Base-by-base conservation (phyloP, 2,113 vertebrate genomes). In the Phrynosoma blainvillii region DNA sequence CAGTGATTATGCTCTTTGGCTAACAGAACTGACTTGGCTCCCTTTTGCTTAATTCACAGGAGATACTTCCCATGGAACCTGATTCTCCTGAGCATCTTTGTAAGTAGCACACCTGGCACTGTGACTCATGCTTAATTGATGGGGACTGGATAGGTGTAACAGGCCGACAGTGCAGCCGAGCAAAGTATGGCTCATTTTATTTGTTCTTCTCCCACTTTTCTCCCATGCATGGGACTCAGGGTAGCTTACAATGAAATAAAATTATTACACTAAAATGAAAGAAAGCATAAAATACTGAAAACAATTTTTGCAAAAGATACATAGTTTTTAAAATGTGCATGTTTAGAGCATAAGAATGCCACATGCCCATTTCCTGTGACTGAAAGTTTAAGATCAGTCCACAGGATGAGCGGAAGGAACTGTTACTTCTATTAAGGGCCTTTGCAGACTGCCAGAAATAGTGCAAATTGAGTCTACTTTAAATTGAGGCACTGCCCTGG, bases 41-140 rank as follows among this genome's bases (percentile, higher is more conserved):
- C 23, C 47, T 16, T 10, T 75, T 88, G 6, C 79, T 94, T 95
- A 54, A n/a, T 88, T 95, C 95, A n/a, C 95, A 99, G 98, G 98
- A 98, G 98, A 89, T 95, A 96, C 87, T 99, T 98, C 92, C 98
- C 98, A 92, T 99, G 98, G 98, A 99, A 99, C 91, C 94, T 99
- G 93, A 99, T 99, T 93, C 96, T 99, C 84, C 96, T 99, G 87
- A 95, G 90, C 85, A 93, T 99, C 94, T 99, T 99, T 94, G 98
- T 99, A 95, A 98, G 98, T 98, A 88, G 88, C 36, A 59, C 74
- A 62, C 40, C 81, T 89, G 30, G 11, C 9, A 25, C 56, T 47
- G 23, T 10, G 40, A 42, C 27, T 66, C 4, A 30, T 14, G 36
- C 11, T 65, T 5, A 75, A 25, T 13, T 16, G 6, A n/a, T 2